Evolutionary conservation across 2,888 invertebrate genomes (phyloP).

Genomic region (Allophyes oxyacanthae): DNA sequence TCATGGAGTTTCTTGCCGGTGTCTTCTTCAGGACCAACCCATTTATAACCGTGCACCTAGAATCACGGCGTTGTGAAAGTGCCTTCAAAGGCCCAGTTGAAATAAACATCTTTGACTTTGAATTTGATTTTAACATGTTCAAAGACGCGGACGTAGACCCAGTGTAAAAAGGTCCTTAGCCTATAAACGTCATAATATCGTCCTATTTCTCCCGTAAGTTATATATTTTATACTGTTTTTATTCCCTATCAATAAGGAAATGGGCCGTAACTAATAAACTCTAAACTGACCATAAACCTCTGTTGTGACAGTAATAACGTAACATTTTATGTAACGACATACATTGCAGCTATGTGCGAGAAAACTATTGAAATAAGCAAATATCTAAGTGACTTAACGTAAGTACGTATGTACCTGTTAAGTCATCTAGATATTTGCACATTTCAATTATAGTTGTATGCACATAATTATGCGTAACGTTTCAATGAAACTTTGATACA

Average conservation of each 20-base stretch:
- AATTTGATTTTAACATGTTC: not conserved
- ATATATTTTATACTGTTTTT: slow-evolving; percentile 6
- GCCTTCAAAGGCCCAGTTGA: too few relatives aligned
- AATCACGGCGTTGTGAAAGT: too few relatives aligned
- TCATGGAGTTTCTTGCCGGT: too few relatives aligned
- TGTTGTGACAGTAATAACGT: slow-evolving; percentile 8
- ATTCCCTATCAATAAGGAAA: slow-evolving; percentile 27
- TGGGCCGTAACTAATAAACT: slow-evolving; percentile 15
- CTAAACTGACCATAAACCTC: slow-evolving; percentile 6
- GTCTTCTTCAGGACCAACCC: too few relatives aligned
- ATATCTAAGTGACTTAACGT: too few relatives aligned
- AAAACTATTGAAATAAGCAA: slow-evolving; percentile 2
- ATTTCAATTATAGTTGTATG: too few relatives aligned
- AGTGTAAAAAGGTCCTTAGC: not conserved
- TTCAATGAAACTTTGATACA: too few relatives aligned
- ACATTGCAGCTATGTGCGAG: slow-evolving; percentile 11
- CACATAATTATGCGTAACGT: too few relatives aligned
- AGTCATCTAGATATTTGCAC: too few relatives aligned
- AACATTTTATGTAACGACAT: slow-evolving; percentile 10
- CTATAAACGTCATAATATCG: slow-evolving; percentile 4
- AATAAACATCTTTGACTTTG: too few relatives aligned
- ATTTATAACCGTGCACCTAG: too few relatives aligned
- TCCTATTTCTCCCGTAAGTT: slow-evolving; percentile 1
- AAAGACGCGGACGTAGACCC: not conserved
- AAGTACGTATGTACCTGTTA: too few relatives aligned